Base-by-base conservation (phyloP, 2,797 vertebrate species). In the Thunnus albacares region DNA sequence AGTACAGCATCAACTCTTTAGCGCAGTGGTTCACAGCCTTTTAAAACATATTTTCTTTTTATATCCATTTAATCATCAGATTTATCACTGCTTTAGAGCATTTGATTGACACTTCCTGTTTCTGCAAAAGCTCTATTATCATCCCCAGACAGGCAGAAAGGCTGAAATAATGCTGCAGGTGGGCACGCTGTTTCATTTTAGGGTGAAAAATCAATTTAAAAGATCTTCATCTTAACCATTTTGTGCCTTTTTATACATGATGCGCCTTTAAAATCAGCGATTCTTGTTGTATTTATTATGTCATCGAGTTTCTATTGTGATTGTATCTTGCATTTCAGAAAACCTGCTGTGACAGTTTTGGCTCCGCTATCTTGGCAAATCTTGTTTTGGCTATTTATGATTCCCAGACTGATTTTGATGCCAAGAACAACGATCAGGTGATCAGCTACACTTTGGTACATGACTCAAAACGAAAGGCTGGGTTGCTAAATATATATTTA, bases 51-150 rank as follows among this genome's bases (percentile, higher is more conserved):
- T 33, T 33, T 33, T 7, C 6, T 30, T 30, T 30, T 30, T 38
- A 1, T 9, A 38, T 2, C 35, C 35, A 10, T 38, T 38, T 11
- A 8, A 38, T 38, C 35, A 38, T 10, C 35, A 38, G 35, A 38
- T 38, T 38, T 12, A 38, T 38, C 35, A 12, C 35, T 38, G 35
- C 17, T 66, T 17, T 1, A 14, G 14, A 72, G 26, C 5, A 15
- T 56, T 13, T 43, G 57, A 72, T 0, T 15, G 58, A 73, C 13
- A 58, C 24, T 62, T 80, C 65, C 78, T 74, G 77, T 30, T 55
- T 67, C 62, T 49, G 11, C 11, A 30, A 26, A 41, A 6, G 20
- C 24, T 13, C 3, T 33, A 18, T 22, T 45, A 33, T 26, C 13
- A 47, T 2, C 7, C 24, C 4, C 7, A 10, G n/a, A 6, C 43